Evolutionary conservation across 2,888 invertebrate genomes (phyloP).

Genomic region (Dusona sp.): DNA sequence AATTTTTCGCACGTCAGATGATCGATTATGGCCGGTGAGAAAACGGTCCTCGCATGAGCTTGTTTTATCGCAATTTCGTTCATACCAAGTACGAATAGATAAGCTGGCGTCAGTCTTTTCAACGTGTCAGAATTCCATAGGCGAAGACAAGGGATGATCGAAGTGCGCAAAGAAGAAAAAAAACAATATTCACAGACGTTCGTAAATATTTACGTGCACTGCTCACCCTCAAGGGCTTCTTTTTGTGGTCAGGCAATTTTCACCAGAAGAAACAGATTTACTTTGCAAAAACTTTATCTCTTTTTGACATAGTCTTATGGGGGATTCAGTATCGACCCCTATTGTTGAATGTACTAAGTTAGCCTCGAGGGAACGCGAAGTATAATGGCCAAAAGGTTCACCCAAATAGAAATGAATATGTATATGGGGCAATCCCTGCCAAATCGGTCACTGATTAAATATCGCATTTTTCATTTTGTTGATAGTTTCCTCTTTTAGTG

Average conservation of each 20-base stretch:
- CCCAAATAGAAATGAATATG: not conserved
- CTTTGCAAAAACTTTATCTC: slow-evolving; percentile 5
- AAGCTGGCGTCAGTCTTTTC: slow-evolving; percentile 87
- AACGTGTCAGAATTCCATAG: not conserved
- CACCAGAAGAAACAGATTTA: not conserved
- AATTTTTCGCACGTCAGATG: slow-evolving; percentile 86
- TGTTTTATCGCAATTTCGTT: slow-evolving; percentile 86
- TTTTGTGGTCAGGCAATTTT: not conserved
- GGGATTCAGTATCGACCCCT: not conserved
- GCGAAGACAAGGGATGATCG: not conserved
- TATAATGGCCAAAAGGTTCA: not conserved
- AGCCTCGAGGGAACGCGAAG: not conserved
- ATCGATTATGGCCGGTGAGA: slow-evolving; percentile 87
- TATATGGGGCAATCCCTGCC: too few species aligned
- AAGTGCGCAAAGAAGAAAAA: not conserved
- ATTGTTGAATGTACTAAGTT: not conserved
- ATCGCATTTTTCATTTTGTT: too few species aligned
- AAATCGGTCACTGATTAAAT: too few species aligned
- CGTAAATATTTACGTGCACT: slow-evolving; percentile 25
- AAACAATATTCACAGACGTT: not conserved
- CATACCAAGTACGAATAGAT: slow-evolving; percentile 86
- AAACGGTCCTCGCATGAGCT: slow-evolving; percentile 84
- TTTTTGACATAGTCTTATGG: not conserved
- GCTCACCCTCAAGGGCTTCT: not conserved
- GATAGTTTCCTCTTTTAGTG: too few species aligned